Conservation (phyloP, 2,888 invertebrate species). For the Acanthosoma haemorrhoidale region DNA sequence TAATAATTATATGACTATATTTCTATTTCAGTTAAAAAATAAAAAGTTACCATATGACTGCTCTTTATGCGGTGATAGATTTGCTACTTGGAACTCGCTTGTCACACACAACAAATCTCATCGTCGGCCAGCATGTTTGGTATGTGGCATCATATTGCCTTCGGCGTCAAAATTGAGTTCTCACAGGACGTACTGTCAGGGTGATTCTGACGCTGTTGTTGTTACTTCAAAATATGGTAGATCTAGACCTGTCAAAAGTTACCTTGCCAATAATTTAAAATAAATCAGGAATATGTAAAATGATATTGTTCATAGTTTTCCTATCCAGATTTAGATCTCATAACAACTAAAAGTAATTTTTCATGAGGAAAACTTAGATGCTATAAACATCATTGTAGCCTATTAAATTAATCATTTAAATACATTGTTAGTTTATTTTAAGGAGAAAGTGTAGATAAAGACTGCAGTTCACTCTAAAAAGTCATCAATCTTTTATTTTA, state of each 20-base stretch:
- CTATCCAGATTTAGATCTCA: too few relatives aligned
- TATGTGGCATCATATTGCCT: constrained; percentile 3
- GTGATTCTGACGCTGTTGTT: not conserved
- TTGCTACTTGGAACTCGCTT: constrained; percentile 20
- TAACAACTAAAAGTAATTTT: too few relatives aligned
- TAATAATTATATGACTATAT: too few relatives aligned
- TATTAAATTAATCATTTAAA: too few relatives aligned
- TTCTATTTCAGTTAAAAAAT: constrained; percentile 18
- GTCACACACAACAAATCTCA: constrained; percentile 26
- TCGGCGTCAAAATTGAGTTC: constrained; percentile 4
- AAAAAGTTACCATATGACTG: constrained; percentile 28
- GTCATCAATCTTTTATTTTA: too few relatives aligned
- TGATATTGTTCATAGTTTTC: too few relatives aligned
- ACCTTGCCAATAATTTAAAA: constrained; percentile 13
- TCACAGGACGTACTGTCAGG: constrained; percentile 12
- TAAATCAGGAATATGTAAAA: not conserved
- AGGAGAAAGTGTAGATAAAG: too few relatives aligned
- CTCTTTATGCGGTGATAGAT: constrained; percentile 9
- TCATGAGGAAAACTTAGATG: too few relatives aligned
- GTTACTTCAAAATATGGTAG: constrained; percentile 29
- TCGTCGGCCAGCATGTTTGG: constrained; percentile 18
- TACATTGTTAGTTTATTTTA: too few relatives aligned
- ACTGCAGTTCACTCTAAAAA: too few relatives aligned
- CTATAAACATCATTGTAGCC: too few relatives aligned
- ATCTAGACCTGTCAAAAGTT: constrained; percentile 20